phyloP scores from a whole-genome alignment of 2,113 vertebrate species.

The Sinocyclocheilus rhinocerous region DNA sequence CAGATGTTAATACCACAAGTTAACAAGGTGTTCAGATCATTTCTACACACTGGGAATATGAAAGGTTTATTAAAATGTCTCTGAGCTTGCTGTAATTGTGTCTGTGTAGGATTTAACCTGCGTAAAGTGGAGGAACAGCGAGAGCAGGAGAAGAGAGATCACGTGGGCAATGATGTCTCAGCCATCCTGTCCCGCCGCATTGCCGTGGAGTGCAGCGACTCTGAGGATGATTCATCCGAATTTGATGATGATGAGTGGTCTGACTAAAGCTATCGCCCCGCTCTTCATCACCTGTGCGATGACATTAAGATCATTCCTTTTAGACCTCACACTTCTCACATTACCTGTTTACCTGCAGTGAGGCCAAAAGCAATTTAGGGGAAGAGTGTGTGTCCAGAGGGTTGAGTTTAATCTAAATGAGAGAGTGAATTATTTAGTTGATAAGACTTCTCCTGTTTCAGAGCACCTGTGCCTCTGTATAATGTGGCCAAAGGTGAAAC shows the following conservation, averaged over 20 bases:
- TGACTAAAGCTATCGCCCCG: conserved; percentile 75
- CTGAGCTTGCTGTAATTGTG: neutral
- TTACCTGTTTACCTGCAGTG: conserved; percentile 43
- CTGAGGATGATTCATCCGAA: conserved; percentile 96
- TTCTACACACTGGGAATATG: no score
- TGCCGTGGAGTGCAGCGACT: conserved; percentile 98
- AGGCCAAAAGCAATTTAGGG: conserved; percentile 28
- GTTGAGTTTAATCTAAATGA: conserved; percentile 33
- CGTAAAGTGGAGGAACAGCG: conserved; percentile 94
- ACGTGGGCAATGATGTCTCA: conserved; percentile 91
- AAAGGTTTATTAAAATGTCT: neutral
- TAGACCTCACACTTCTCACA: conserved; percentile 53
- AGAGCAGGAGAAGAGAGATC: conserved; percentile 93
- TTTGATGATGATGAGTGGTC: conserved; percentile 97
- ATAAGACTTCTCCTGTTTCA: conserved; percentile 42
- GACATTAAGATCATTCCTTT: conserved; percentile 49
- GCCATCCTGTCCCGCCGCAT: conserved; percentile 96
- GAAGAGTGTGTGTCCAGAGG: conserved; percentile 26
- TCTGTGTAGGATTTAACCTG: conserved; percentile 86
- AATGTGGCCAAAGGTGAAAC: conserved; percentile 41
- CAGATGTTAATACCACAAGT: no score
- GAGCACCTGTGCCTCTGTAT: conserved; percentile 33
- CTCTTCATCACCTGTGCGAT: conserved; percentile 40
- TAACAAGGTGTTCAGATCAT: no score
- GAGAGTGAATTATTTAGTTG: conserved; percentile 48